Percentiles rank a stretch among this genome's conserved stretches.
phyloP scores from a whole-genome alignment of 2,113 vertebrate species.

The Sinocyclocheilus anshuiensis region DNA sequence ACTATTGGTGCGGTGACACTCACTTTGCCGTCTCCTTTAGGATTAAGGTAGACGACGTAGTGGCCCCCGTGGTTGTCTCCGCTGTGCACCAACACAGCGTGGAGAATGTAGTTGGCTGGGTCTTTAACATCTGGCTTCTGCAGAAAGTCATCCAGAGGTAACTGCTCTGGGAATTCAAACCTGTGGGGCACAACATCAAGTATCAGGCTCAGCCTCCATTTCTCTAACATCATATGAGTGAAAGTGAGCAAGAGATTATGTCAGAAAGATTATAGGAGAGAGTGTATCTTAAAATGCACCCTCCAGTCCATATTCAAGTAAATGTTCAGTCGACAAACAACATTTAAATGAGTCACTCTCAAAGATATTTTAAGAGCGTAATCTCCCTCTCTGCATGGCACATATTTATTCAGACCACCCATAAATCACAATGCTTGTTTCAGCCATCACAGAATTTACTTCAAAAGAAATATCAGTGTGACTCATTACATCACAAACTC shows the following conservation, averaged over 20 bases:
- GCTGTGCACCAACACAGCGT: slow-evolving; percentile 96
- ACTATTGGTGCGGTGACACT: slow-evolving; percentile 83
- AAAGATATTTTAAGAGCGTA: slow-evolving; percentile 1
- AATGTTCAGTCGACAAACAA: not conserved
- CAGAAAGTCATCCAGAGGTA: slow-evolving; percentile 97
- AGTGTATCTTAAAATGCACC: not conserved
- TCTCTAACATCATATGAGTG: not conserved
- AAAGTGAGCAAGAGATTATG: not conserved
- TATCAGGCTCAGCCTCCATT: not conserved
- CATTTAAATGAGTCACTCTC: slow-evolving; percentile 26
- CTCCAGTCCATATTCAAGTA: not conserved
- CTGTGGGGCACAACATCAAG: slow-evolving; percentile 65
- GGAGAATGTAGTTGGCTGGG: slow-evolving; percentile 97
- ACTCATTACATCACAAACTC: not conserved
- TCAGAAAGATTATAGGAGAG: not conserved
- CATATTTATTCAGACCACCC: slow-evolving; percentile 18
- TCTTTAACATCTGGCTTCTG: slow-evolving; percentile 98
- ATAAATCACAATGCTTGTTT: not conserved
- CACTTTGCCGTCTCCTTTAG: slow-evolving; percentile 98
- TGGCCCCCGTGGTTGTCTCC: slow-evolving; percentile 99
- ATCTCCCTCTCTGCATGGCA: not conserved
- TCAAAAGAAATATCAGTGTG: not conserved
- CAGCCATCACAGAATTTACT: not conserved
- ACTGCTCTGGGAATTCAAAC: slow-evolving; percentile 97
- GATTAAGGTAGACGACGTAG: slow-evolving; percentile 99